Evolutionary conservation across 2,797 vertebrate genomes (phyloP).

Genomic region (Cetoscarus ocellatus): DNA sequence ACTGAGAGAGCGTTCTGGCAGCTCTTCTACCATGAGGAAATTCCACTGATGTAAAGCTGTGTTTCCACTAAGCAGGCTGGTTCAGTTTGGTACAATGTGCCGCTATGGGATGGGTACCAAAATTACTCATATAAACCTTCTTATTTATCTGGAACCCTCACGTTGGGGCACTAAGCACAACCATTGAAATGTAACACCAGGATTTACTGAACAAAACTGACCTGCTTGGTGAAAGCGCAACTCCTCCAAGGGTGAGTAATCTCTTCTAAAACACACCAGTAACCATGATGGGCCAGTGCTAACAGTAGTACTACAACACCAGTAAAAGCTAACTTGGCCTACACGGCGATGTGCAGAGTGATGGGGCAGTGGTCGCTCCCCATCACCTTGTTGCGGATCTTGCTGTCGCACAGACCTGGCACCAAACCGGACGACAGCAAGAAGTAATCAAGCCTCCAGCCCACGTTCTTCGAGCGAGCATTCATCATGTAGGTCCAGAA

Average conservation of each 20-base stretch:
- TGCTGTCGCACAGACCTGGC: slow-evolving; percentile 89
- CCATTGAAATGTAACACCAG: no score
- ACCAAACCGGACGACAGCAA: slow-evolving; percentile 87
- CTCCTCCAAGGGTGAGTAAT: background rate
- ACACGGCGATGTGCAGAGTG: slow-evolving; percentile 88
- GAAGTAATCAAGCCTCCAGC: slow-evolving; percentile 94
- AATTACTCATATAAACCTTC: no score
- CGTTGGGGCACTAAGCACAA: no score
- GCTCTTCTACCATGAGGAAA: background rate
- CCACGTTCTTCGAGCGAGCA: slow-evolving; percentile 90
- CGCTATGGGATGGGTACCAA: no score
- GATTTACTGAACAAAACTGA: no score
- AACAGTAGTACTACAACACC: slow-evolving; percentile 15
- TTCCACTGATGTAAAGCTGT: background rate
- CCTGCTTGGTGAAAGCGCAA: background rate
- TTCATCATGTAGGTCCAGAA: slow-evolving; percentile 99
- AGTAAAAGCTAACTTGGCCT: slow-evolving; percentile 42
- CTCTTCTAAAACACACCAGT: slow-evolving; percentile 1
- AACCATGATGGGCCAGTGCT: slow-evolving; percentile 3
- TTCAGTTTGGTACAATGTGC: no score
- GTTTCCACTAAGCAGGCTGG: no score
- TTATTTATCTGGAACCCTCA: no score
- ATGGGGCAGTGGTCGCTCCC: slow-evolving; percentile 96
- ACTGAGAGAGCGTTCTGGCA: slow-evolving; percentile 18
- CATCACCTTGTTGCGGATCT: slow-evolving; percentile 89